phyloP scores from a whole-genome alignment of 2,888 invertebrate species.

The Andrena minutula region DNA sequence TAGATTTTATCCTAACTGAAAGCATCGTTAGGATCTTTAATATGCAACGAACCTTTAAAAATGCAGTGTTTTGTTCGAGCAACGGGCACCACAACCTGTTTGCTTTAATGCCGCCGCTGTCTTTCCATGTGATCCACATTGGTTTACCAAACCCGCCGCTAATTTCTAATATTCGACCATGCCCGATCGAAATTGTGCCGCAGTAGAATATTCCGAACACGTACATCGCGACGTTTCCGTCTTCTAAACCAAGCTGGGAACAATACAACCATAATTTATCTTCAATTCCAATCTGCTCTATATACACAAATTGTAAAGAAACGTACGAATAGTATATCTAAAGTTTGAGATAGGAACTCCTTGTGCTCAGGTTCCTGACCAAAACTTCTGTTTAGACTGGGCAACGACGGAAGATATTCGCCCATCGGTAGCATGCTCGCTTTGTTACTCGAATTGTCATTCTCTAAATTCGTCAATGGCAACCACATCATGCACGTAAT shows the following conservation, averaged over 20 bases:
- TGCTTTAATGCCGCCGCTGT: constrained; percentile 73
- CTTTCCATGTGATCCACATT: constrained; percentile 80
- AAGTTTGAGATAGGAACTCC: constrained; percentile 85
- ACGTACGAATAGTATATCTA: constrained; percentile 84
- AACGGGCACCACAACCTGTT: constrained; percentile 79
- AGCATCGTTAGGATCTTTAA: background rate
- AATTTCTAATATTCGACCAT: constrained; percentile 79
- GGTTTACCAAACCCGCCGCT: constrained; percentile 80
- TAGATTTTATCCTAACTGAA: constrained; percentile 1
- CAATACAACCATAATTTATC: background rate
- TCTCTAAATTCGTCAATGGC: constrained; percentile 72
- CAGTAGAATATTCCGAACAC: constrained; percentile 95
- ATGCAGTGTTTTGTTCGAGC: constrained; percentile 80
- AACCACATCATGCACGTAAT: constrained; percentile 92
- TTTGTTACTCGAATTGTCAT: constrained; percentile 57
- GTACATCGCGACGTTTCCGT: constrained; percentile 89
- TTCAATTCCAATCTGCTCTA: background rate
- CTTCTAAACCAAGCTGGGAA: constrained; percentile 90
- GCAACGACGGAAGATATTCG: constrained; percentile 85
- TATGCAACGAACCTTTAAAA: constrained; percentile 76
- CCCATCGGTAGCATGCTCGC: constrained; percentile 77
- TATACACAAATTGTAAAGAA: background rate
- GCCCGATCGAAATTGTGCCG: constrained; percentile 87
- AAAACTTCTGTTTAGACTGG: constrained; percentile 84
- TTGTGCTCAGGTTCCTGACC: constrained; percentile 82